Percentiles rank a stretch among this genome's conserved stretches.
phyloP scores from a whole-genome alignment of 2,113 vertebrate genomes.

The Anser brachyrhynchus region DNA sequence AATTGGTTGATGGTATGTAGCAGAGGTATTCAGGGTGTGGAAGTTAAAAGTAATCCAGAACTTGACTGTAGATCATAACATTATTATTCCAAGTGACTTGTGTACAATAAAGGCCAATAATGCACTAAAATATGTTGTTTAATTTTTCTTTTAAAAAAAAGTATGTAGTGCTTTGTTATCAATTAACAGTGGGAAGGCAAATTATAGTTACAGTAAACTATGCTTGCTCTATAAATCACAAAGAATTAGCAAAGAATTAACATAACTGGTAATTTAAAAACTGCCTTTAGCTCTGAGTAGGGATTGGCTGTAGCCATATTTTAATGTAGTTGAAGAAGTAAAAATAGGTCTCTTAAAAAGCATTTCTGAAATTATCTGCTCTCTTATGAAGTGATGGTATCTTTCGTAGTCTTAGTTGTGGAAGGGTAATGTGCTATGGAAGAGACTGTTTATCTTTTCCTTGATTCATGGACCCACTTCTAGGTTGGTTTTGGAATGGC shows the following conservation, averaged over 20 bases:
- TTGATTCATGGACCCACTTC: background rate
- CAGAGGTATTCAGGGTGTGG: background rate
- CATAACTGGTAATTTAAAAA: constrained; percentile 72
- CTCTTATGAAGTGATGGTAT: background rate
- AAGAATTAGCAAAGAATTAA: constrained; percentile 69
- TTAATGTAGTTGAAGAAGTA: constrained; percentile 63
- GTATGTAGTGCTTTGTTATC: constrained; percentile 61
- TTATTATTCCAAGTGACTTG: constrained; percentile 41
- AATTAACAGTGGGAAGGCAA: constrained; percentile 67
- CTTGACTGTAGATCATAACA: background rate
- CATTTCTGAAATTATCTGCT: constrained; percentile 58
- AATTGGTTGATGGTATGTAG: background rate
- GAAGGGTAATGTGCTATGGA: background rate
- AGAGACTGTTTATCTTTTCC: background rate
- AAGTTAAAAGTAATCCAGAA: constrained; percentile 5
- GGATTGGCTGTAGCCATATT: constrained; percentile 52
- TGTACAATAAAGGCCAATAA: constrained; percentile 58
- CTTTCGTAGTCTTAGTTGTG: background rate
- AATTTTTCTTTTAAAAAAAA: constrained; percentile 63
- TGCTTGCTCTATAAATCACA: constrained; percentile 68
- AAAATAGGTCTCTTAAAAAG: constrained; percentile 63
- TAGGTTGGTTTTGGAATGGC: background rate
- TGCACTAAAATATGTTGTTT: constrained; percentile 36
- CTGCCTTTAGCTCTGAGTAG: constrained; percentile 69
- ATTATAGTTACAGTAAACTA: constrained; percentile 57